Base-by-base conservation (phyloP, 1,140 invertebrate genomes). In the Lordiphosa mommai region DNA sequence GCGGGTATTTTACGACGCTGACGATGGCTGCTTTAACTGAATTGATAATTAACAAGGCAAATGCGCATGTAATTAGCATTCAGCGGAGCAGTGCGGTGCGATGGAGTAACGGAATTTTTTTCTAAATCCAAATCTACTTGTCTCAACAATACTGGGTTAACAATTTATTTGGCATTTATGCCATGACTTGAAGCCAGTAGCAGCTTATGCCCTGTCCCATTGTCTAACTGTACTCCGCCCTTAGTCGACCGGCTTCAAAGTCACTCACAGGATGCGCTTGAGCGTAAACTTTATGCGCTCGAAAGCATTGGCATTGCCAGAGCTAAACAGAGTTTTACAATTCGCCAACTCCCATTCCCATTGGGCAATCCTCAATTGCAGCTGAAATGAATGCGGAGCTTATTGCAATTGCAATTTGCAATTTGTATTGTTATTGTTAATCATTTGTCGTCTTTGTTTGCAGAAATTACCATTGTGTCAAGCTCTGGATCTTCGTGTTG, bases 61-160 rank as follows among this genome's bases (percentile, higher is more conserved):
- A 82, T 84, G 76, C 77, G 77, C 76, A 72, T 82, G 77, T 82
- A 82, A 82, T 82, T 82, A 82, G 77, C 71, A 82, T 82, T 82
- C 76, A 84, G 69, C 52, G 76, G 33, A 71, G 76, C 60, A 59
- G 38, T 58, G 37, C 20, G 20, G 1, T 38, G 16, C 48, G 23
- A 7, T 20, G 8, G 3, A 14, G 17, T 14, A 9, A 13, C 10
- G 29, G 16, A 37, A 49, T 36, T 48, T 56, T 20, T 12, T n/a
- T 3, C 65, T 44, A 29, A 43, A 12, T 10, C 10, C 17, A 67
- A 65, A 57, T 49, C 32, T 36, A 27, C 16, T 36, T 30, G 29
- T 43, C 12, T 33, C 23, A 66, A 69, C 56, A 61, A 38, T 13
- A 44, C 40, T 46, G 37, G 60, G 37, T 50, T 72, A 49, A 60